These are phyloP conservation scores for Diorhabda carinulata DNA, from an alignment of 1,140 invertebrate species.

Conservation along the genomic window DNA sequence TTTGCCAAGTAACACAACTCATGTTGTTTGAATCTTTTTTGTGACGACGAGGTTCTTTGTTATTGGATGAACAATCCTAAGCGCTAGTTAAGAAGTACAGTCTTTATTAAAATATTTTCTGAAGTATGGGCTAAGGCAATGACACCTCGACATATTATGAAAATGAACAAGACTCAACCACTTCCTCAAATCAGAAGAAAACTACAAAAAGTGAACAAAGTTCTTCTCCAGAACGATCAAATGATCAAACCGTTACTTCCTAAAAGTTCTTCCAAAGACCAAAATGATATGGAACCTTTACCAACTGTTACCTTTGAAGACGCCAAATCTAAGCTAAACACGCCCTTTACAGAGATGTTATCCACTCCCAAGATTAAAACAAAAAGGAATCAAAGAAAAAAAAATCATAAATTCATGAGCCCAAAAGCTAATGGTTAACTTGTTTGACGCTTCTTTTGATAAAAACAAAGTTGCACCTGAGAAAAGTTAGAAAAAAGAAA, in stretches of 20 bases:
- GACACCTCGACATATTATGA: not conserved
- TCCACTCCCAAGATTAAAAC: not conserved
- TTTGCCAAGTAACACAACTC: conserved; percentile 30
- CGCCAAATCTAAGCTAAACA: not conserved
- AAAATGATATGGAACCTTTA: not conserved
- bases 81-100: not conserved
- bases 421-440: too few species aligned
- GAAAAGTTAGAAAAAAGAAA: too few species aligned
- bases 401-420: not conserved
- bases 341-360: not conserved
- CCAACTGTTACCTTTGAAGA: not conserved
- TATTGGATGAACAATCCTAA: conserved; percentile 13
- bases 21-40: conserved; percentile 31
- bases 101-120: conserved; percentile 14
- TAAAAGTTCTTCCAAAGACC: not conserved
- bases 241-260: not conserved
- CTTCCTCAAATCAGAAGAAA: not conserved
- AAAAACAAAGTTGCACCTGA: too few species aligned
- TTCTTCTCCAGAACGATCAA: not conserved
- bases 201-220: not conserved
- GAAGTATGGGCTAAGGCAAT: not conserved
- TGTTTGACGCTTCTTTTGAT: too few species aligned
- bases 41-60: conserved; percentile 19
- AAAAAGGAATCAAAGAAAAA: not conserved
- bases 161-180: not conserved